Conservation (phyloP, 2,113 vertebrate genomes). For the Vulpes lagopus region DNA sequence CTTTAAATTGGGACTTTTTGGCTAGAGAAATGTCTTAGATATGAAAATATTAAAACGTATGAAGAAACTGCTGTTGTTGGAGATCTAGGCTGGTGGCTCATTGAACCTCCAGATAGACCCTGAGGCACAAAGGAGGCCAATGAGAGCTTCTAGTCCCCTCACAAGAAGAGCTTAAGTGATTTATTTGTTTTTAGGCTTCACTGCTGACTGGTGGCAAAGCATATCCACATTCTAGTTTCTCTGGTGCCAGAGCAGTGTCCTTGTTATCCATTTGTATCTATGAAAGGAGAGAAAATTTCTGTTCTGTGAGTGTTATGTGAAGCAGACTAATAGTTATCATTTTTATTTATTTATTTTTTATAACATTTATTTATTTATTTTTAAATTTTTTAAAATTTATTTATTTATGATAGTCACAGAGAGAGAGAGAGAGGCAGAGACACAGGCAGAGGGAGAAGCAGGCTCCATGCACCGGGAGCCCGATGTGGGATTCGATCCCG, state of each 20-base stretch:
- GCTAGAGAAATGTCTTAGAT: not conserved
- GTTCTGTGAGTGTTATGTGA: not conserved
- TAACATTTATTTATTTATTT: too few relatives aligned
- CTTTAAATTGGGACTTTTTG: not conserved
- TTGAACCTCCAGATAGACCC: not conserved
- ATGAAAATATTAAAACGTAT: not conserved
- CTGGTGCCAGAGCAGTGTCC: not conserved
- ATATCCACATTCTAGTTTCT: not conserved
- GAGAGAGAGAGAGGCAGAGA: too few relatives aligned
- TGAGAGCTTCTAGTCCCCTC: not conserved
- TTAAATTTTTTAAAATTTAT: too few relatives aligned
- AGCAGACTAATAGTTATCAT: not conserved
- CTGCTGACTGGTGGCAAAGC: not conserved
- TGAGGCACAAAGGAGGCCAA: not conserved
- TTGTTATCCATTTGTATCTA: not conserved
- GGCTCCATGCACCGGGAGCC: too few relatives aligned
- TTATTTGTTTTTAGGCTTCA: not conserved
- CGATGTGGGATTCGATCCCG: too few relatives aligned
- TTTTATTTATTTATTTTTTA: not conserved
- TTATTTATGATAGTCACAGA: too few relatives aligned
- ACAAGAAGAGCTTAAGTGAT: not conserved
- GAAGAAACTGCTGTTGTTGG: not conserved
- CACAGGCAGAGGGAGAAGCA: too few relatives aligned
- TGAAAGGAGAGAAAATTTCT: not conserved
- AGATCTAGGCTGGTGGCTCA: not conserved